Base-by-base conservation (phyloP, 2,888 invertebrate genomes). In the Aphrophora alni region DNA sequence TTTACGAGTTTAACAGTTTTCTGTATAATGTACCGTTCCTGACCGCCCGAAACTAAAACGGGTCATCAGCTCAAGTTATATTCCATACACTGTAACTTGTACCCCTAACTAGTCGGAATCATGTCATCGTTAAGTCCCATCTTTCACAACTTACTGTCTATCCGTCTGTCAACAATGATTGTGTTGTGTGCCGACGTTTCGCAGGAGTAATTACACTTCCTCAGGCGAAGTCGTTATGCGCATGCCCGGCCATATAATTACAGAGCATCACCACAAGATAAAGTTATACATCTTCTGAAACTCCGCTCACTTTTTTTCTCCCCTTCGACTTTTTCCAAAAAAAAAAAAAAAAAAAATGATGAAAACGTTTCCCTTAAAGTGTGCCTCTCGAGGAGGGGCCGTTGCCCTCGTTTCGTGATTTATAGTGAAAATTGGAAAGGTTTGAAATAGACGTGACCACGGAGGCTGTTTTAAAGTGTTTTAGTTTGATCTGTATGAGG, bases 121-220 rank as follows among this genome's bases (percentile, higher is more conserved):
- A 33, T 8, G 33, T 33, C 33, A 33, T 33, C 33, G 33, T 8
- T 3, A n/a, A n/a, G n/a, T n/a, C 33, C 21, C 59, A 59, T 59
- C 59, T 59, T 59, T 3, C 59, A 59, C 2, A 1, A 10, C n/a
- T 3, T 21, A 1, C 21, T n/a, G 59, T 59, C 4, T 59, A 59
- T 21, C 59, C n/a, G 59, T 59, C 59, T 59, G 59, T 59, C 59
- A 59, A 59, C 59, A 59, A 59, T 59, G 59, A 59, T 59, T 59
- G 59, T 59, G 59, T 59, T 59, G 59, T 59, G 21, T 59, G 59
- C 59, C 59, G 59, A 21, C 59, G 59, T 59, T 59, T 59, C 59
- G 59, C 59, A n/a, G 21, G 59, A 59, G 59, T 59, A 59, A 59
- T 59, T 59, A 59, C 59, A 3, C 59, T 59, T 59, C 59, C 59